Conservation (phyloP, 2,888 invertebrate species). For the Agrenia bidenticulata region DNA sequence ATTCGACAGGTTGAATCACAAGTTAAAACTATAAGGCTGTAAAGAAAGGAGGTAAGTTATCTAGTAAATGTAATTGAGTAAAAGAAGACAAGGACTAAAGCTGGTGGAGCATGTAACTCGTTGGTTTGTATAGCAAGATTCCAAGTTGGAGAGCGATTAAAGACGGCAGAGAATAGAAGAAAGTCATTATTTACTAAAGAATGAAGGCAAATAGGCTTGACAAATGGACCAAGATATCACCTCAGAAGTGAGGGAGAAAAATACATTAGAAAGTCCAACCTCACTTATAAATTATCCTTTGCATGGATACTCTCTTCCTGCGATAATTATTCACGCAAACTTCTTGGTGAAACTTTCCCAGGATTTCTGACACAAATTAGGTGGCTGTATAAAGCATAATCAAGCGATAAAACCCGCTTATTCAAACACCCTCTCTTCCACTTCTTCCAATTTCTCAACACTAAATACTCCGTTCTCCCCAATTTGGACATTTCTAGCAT, state of each 20-base stretch:
- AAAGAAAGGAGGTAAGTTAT: neutral
- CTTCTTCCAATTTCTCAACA: slow-evolving; percentile 1
- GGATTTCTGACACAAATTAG: slow-evolving; percentile 10
- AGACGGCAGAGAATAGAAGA: neutral
- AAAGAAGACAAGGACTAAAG: neutral
- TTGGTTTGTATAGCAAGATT: neutral
- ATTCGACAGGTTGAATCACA: neutral
- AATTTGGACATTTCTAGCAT: too few relatives aligned
- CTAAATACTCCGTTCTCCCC: too few relatives aligned
- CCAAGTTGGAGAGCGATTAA: slow-evolving; percentile 3
- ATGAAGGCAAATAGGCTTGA: slow-evolving; percentile 9
- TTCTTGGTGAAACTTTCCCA: slow-evolving; percentile 1
- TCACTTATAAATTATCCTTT: slow-evolving; percentile 10
- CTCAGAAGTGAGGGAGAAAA: slow-evolving; percentile 1
- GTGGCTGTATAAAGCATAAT: slow-evolving; percentile 9
- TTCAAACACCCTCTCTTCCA: slow-evolving; percentile 1
- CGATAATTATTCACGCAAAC: slow-evolving; percentile 10
- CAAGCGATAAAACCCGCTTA: slow-evolving; percentile 8
- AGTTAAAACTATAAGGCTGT: neutral
- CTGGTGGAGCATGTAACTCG: too few relatives aligned
- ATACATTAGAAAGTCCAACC: neutral
- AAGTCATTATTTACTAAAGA: slow-evolving; percentile 3
- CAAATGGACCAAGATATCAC: slow-evolving; percentile 13
- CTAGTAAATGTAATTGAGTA: neutral
- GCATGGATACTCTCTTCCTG: neutral